Evolutionary conservation across 2,888 invertebrate species (phyloP), one percentile per base, ranked within the genome.

Genomic region (Torymus tubicola): DNA sequence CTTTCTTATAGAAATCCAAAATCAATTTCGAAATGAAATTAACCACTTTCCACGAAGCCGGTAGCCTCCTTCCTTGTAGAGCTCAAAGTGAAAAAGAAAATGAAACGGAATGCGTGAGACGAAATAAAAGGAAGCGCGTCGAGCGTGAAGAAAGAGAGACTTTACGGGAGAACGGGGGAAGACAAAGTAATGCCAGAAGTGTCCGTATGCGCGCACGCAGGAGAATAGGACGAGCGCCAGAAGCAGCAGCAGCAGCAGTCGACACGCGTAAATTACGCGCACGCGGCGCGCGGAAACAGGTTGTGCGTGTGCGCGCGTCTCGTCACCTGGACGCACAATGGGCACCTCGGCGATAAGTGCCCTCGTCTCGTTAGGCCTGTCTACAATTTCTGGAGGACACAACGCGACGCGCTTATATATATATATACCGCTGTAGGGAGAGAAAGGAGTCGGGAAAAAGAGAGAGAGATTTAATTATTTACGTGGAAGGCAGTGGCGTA

Each of bases 391-490:
- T 42, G 42, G 31, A 76, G 53, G 53, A 67, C 64, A 42, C 42
- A 42, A 42, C 42, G 42, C 42, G 42, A 42, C 42, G 42, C 42
- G 42, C n/a, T n/a, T n/a, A n/a, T n/a, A n/a, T n/a, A 21, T 8
- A 8, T 42, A 42, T 42, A 42, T 31, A 42, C 42, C 42, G 42
- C 42, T 42, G 42, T 8, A 42, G 42, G 42, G 42, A 42, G 42
- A 42, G 31, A 73, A 53, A 64, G 16, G 57, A 31, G 60, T 8
- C 8, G 42, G 52, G 10, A 14, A 64, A 57, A n/a, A 55, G 58
- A 57, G 18, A 55, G 58, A 68, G 50, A 76, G 53, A 63, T 72
- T 76, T 71, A 76, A 80, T 80, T 76, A 80, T 75, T 76, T 74
- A 74, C 64, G 4, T 68, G 65, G 42, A 61, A 74, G 55, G n/a